phyloP scores from a whole-genome alignment of 2,113 vertebrate species.

The Alosa alosa region DNA sequence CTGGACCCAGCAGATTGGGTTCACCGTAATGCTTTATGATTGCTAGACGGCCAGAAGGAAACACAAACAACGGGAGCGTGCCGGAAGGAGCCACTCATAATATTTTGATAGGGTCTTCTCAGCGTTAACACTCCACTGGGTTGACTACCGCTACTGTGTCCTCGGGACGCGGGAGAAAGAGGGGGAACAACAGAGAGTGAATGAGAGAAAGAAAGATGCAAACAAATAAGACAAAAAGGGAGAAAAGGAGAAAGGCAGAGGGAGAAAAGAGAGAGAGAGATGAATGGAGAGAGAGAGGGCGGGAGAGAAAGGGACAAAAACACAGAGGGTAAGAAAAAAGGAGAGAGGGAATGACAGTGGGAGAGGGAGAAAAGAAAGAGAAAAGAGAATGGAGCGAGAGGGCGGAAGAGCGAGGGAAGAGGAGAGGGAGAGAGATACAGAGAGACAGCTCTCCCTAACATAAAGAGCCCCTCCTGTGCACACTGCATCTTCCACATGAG shows the following conservation, averaged over 20 bases:
- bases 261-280: background rate
- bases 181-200: background rate
- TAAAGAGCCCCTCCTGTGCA: no score
- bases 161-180: background rate
- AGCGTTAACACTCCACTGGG: conserved; percentile 29
- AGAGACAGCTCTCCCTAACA: no score
- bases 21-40: conserved; percentile 30
- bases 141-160: background rate
- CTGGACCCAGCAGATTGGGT: conserved; percentile 13
- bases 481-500: no score
- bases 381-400: background rate
- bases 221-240: background rate
- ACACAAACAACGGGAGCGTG: conserved; percentile 33
- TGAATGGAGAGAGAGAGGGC: background rate
- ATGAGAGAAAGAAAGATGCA: background rate
- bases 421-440: no score
- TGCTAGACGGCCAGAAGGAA: conserved; percentile 30
- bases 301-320: background rate
- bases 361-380: no score
- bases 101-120: conserved; percentile 45
- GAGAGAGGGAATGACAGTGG: background rate
- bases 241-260: background rate
- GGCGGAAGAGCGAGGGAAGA: no score
- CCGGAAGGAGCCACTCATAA: conserved; percentile 35
- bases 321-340: background rate